A percentile compares a stretch with the other conserved stretches of the same genome.
Conservation (phyloP, 2,113 vertebrate genomes). For the Lepus timidus region DNA sequence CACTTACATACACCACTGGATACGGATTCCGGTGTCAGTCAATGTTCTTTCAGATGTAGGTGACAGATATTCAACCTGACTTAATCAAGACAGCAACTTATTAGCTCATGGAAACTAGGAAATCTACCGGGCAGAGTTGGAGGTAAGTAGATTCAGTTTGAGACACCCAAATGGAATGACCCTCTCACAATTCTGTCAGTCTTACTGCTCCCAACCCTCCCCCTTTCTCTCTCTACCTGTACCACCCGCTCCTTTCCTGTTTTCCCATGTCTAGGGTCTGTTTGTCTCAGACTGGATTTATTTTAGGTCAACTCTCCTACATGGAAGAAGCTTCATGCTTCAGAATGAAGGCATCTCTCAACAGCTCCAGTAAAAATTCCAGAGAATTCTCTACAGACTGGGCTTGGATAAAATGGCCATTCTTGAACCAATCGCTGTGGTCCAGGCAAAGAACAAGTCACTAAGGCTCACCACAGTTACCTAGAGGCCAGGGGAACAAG, state of each 20-base stretch:
- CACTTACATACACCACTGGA: neutral
- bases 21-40: neutral
- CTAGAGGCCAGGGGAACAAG: rapidly evolving
- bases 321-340: neutral
- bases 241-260: neutral
- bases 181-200: neutral
- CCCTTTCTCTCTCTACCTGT: neutral
- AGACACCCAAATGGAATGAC: neutral
- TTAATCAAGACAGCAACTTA: neutral
- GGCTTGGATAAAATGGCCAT: neutral
- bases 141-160: neutral
- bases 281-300: neutral
- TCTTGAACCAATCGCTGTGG: neutral
- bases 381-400: neutral
- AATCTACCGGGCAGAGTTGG: neutral
- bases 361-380: neutral
- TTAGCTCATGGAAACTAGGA: neutral
- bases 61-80: neutral
- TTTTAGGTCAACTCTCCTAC: neutral
- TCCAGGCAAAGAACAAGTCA: neutral
- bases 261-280: neutral
- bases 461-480: neutral
- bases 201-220: too few relatives aligned
- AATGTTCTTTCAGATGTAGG: neutral
- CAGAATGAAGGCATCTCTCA: neutral